phyloP scores from a whole-genome alignment of 2,113 vertebrate species.

The Hydrolagus affinis region DNA sequence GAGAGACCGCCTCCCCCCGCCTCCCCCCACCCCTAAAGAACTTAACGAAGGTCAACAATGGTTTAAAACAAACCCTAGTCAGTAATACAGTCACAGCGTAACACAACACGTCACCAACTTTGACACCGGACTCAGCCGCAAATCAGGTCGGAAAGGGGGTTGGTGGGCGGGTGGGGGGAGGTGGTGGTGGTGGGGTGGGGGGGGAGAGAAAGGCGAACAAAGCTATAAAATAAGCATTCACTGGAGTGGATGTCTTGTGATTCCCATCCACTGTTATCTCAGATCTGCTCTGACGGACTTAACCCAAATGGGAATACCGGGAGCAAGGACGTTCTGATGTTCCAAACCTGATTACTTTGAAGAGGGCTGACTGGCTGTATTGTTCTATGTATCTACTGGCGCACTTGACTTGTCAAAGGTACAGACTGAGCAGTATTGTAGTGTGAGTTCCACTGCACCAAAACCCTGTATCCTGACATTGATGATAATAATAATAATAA shows the following conservation, averaged over 20 bases:
- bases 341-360: background rate
- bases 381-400: slow-evolving; percentile 22
- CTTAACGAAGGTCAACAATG: background rate
- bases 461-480: background rate
- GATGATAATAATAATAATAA: slow-evolving; percentile 7
- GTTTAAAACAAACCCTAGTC: background rate
- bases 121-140: background rate
- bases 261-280: background rate
- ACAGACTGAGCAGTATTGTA: background rate
- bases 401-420: background rate
- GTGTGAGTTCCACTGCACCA: background rate
- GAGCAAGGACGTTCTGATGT: slow-evolving; percentile 18
- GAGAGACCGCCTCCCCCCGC: too few species aligned
- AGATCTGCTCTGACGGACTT: background rate
- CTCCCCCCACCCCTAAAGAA: too few species aligned
- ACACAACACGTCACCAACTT: background rate
- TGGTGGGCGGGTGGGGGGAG: too few species aligned
- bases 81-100: background rate
- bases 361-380: background rate
- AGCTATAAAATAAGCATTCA: too few species aligned
- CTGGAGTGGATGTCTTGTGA: too few species aligned
- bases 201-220: too few species aligned
- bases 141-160: background rate
- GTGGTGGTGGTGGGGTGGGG: too few species aligned
- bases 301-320: slow-evolving; percentile 9